Percentiles rank a stretch among this genome's conserved stretches.
phyloP scores from a whole-genome alignment of 2,797 vertebrate species.

The Moxostoma hubbsi region DNA sequence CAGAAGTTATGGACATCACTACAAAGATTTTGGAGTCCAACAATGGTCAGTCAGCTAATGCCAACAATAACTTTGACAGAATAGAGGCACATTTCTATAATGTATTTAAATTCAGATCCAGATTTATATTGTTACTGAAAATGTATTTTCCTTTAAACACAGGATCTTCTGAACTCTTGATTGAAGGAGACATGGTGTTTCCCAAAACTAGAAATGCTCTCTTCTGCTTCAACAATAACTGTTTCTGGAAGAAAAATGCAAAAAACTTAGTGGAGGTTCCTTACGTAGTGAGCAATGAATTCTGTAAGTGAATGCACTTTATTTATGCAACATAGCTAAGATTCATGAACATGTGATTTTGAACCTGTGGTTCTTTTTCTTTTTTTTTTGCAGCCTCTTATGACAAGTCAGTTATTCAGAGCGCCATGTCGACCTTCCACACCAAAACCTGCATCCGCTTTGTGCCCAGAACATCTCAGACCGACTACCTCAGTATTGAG shows the following conservation, averaged over 20 bases:
- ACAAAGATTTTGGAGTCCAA: slow-evolving; percentile 49
- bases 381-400: background rate
- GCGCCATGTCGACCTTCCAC: too few species aligned
- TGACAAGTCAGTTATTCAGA: slow-evolving; percentile 8
- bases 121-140: background rate
- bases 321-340: too few species aligned
- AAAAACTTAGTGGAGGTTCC: too few species aligned
- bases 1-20: slow-evolving; percentile 35
- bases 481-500: too few species aligned
- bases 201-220: slow-evolving; percentile 50
- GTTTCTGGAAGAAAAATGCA: slow-evolving; percentile 54
- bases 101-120: too few species aligned
- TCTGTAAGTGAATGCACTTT: slow-evolving; percentile 9
- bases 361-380: background rate
- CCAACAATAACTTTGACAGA: background rate
- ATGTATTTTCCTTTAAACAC: background rate
- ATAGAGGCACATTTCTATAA: too few species aligned
- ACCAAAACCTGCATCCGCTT: too few species aligned
- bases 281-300: background rate
- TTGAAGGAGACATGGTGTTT: slow-evolving; percentile 56
- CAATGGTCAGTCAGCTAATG: slow-evolving; percentile 24
- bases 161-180: slow-evolving; percentile 52
- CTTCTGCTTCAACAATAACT: slow-evolving; percentile 38
- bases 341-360: background rate
- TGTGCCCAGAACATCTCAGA: too few species aligned